Evolutionary conservation across 2,113 vertebrate species (phyloP).

Genomic region (Ceyx melanurus): DNA sequence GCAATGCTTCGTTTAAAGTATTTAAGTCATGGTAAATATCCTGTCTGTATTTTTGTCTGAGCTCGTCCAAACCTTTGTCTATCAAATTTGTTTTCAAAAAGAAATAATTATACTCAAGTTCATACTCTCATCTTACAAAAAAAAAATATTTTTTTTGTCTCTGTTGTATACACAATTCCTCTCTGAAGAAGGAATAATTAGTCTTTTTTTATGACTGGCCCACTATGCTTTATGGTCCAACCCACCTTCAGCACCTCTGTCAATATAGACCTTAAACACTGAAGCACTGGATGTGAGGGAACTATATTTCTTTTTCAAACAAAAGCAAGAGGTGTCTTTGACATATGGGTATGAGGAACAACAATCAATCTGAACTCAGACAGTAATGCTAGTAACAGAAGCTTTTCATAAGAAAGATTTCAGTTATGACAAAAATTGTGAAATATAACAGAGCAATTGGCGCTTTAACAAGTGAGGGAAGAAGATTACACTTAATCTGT

Average conservation of each 20-base stretch:
- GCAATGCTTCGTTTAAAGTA: neutral
- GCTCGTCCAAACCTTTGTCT: neutral
- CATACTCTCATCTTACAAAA: neutral
- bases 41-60: neutral
- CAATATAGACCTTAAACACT: neutral
- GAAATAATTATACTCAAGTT: neutral
- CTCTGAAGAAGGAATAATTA: neutral
- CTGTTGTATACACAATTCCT: neutral
- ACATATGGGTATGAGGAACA: neutral
- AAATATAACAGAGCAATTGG: neutral
- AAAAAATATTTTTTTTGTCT: neutral
- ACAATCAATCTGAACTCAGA: neutral
- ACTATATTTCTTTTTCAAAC: neutral
- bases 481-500: neutral
- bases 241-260: neutral
- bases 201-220: neutral
- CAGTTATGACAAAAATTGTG: neutral
- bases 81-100: neutral
- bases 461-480: neutral
- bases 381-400: neutral
- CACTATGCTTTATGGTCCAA: neutral
- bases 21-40: neutral
- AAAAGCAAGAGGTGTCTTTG: neutral
- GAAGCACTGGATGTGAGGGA: neutral
- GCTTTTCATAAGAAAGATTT: neutral